Base-by-base conservation (phyloP, 2,797 vertebrate genomes). In the Helarctos malayanus region DNA sequence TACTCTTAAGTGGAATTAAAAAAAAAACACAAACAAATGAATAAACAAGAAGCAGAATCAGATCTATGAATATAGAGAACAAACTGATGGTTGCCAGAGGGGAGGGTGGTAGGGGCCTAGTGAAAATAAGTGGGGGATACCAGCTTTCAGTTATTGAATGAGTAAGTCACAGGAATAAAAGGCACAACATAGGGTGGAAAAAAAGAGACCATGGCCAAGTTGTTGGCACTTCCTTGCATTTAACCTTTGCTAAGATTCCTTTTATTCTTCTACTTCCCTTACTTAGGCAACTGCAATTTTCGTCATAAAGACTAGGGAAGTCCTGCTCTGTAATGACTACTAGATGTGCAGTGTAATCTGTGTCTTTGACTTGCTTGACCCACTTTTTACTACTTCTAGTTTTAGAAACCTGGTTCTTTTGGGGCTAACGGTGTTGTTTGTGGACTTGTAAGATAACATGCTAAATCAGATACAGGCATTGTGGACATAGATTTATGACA, bases 331-430 rank as follows among this genome's bases (percentile, higher is more conserved):
- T 86, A 85, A 83, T 19, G 27, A 45, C 38, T 69, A 81, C 25
- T 56, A 95, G 61, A 35, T 41, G 2, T 92, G 14, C 7, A 49
- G 11, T 86, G 11, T 75, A 69, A 71, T 96, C 56, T 78, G 38
- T 81, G 19, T 80, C 61, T 4, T 89, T 61, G 27, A 68, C 3
- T 75, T 93, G 23, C 5, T 91, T 52, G 21, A 93, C 25, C 78
- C 61, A 61, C n/a, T 54, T 91, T 54, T 91, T 80, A 89, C 56
- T 81, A 81, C n/a, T 76, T 91, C 41, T 3, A 76, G 7, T 80
- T 79, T 95, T 88, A 54, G 6, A 41, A 75, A 91, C 9, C 3
- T 89, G 23, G 29, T 95, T 27, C 23, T 89, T 89, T 95, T 3
- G 75, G 9, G 27, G 54, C 9, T 89, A 78, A 29, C 4, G 73